Conservation (phyloP, 2,888 invertebrate species). For the Pammene fasciana region DNA sequence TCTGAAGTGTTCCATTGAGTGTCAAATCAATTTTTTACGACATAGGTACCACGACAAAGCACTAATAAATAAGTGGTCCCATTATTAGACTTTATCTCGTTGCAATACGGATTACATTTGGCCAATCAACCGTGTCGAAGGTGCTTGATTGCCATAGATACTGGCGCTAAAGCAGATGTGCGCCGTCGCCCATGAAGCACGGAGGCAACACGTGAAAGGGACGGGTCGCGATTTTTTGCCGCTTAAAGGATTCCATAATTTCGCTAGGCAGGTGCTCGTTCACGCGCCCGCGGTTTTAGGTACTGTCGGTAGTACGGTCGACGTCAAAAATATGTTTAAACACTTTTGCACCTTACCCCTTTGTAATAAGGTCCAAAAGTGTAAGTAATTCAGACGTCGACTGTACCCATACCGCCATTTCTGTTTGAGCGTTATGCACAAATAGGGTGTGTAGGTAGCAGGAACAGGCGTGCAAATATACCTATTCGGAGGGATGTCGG, state of each 20-base stretch:
- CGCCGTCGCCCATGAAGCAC: slow-evolving; percentile 50
- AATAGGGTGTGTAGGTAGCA: slow-evolving; percentile 3
- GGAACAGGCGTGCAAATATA: not conserved
- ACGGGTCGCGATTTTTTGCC: slow-evolving; percentile 39
- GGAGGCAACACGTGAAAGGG: slow-evolving; percentile 39
- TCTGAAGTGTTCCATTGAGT: not conserved
- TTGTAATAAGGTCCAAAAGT: too few species aligned
- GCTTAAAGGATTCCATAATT: slow-evolving; percentile 37
- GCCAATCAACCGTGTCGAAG: not conserved
- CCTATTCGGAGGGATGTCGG: not conserved
- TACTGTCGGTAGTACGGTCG: too few species aligned
- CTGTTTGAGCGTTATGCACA: slow-evolving; percentile 13
- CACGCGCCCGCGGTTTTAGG: slow-evolving; percentile 24
- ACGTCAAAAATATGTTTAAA: too few species aligned
- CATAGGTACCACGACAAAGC: not conserved
- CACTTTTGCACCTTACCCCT: too few species aligned
- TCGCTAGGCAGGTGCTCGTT: slow-evolving; percentile 38
- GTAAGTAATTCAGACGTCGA: too few species aligned
- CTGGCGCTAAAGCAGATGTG: slow-evolving; percentile 34
- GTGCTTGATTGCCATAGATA: not conserved
- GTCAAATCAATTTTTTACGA: not conserved
- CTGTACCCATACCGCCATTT: slow-evolving; percentile 21
- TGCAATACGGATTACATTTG: not conserved
- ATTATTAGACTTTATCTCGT: not conserved
- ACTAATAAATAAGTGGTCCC: not conserved